Conservation (phyloP, 2,888 invertebrate genomes). For the Drosophila setosimentum region DNA sequence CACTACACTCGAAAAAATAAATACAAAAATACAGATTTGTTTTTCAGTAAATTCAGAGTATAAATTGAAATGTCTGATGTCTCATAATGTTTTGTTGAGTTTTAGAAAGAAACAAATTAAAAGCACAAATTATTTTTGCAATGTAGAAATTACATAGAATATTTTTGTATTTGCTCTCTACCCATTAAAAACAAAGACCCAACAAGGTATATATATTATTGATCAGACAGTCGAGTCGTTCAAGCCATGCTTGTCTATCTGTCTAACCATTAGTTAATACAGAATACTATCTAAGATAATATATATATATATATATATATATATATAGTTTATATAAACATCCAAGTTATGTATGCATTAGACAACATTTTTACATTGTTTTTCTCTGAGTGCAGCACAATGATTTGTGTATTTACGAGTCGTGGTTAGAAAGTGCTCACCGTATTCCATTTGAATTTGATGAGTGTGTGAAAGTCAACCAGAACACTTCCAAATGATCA, state of each 20-base stretch:
- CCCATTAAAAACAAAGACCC: no score
- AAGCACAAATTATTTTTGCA: not conserved
- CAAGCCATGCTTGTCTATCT: not conserved
- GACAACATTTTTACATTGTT: no score
- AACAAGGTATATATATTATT: fast-evolving
- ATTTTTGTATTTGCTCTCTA: no score
- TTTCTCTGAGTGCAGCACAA: slow-evolving; percentile 7
- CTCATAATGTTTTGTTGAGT: no score
- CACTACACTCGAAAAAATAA: slow-evolving; percentile 5
- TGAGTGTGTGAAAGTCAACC: slow-evolving; percentile 44
- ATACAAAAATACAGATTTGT: fast-evolving
- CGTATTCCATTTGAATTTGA: slow-evolving; percentile 10
- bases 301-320: not conserved
- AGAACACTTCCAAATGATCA: slow-evolving; percentile 22
- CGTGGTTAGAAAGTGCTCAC: slow-evolving; percentile 66
- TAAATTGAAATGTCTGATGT: no score
- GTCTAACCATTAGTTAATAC: not conserved
- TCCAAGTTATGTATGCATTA: not conserved
- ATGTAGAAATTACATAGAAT: not conserved
- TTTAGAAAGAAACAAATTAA: not conserved
- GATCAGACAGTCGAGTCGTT: not conserved
- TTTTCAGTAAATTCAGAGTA: not conserved
- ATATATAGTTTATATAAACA: not conserved
- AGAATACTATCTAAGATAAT: not conserved
- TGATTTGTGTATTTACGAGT: slow-evolving; percentile 57